Base-by-base conservation (phyloP, 37 sponge, comb jelly and placozoan species). In the Eunapius fragilis region DNA sequence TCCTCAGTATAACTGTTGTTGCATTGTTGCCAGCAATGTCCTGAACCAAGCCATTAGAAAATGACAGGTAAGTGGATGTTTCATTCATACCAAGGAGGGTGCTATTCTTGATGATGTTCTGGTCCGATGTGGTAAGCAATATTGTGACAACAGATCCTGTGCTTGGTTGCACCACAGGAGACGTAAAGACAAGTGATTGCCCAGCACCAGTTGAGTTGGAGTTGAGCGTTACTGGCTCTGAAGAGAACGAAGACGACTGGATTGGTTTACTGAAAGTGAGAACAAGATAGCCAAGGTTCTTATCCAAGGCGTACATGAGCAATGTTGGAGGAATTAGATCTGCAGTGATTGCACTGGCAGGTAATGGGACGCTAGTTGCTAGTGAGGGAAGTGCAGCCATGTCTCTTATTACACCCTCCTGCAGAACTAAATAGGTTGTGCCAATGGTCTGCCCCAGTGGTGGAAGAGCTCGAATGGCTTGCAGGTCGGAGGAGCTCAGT, bases 21-120 rank as follows among this genome's bases (percentile, higher is more conserved):
- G 70, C 89, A 85, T 84, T 84, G 80, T 90, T 96, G 25, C 93
- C 93, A 58, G 96, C 96, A 24, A 92, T 82, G 75, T 96, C 96
- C 48, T 88, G 70, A 37, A 96, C 85, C 25, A 81, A 76, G 4
- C 82, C 75, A 69, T 68, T 82, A 28, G 87, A 72, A 38, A 96
- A 76, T 17, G 87, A 76, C 3, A 96, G 68, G 69, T 74, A 91
- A 34, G 94, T 96, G 28, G 67, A 83, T 41, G 67, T 85, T 5
- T 49, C 70, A 49, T 35, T 27, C 1, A 19, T 27, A 38, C 92
- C 97, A 28, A 96, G 67, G 22, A 47, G 75, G 7, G 83, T 41
- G 75, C 85, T 87, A 47, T 87, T 84, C 76, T 96, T 96, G 71
- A 96, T 89, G 17, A 74, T 72, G 37, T 89, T 93, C 37, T 77